These are phyloP conservation scores for Polypedilum vanderplanki DNA, from an alignment of 1,140 invertebrate genomes.

Conservation along the genomic window DNA sequence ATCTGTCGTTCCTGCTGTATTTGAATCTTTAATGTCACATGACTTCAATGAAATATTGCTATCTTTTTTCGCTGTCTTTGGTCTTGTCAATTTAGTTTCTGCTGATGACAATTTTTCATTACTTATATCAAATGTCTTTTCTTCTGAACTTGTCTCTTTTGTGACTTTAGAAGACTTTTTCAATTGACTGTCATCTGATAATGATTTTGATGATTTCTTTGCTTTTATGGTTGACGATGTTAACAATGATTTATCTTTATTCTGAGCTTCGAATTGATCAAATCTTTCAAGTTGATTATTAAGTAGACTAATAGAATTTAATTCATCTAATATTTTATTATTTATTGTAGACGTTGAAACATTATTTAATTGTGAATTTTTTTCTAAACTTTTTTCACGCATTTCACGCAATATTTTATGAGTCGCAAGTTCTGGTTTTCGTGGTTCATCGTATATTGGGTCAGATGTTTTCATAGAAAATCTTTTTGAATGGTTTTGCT, in stretches of 20 bases:
- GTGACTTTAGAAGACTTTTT: neutral
- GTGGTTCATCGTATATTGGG: slow-evolving; percentile 60
- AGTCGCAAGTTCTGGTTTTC: slow-evolving; percentile 53
- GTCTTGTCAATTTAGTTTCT: slow-evolving; percentile 53
- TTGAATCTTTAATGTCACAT: too few relatives aligned
- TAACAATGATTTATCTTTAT: slow-evolving; percentile 39
- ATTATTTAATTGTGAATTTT: slow-evolving; percentile 34
- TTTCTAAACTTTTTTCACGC: slow-evolving; percentile 48
- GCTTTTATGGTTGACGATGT: too few relatives aligned
- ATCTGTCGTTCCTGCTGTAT: too few relatives aligned
- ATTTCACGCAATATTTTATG: slow-evolving; percentile 58
- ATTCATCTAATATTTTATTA: slow-evolving; percentile 36
- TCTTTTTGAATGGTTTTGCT: slow-evolving; percentile 58
- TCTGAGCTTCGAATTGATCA: slow-evolving; percentile 30
- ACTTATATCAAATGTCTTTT: slow-evolving; percentile 35
- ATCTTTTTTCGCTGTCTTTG: slow-evolving; percentile 41
- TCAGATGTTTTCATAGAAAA: slow-evolving; percentile 37
- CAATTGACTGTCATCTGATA: neutral
- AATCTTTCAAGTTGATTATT: slow-evolving; percentile 25
- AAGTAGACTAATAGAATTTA: slow-evolving; percentile 32
- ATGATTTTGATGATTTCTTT: too few relatives aligned
- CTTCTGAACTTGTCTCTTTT: neutral
- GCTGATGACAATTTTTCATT: slow-evolving; percentile 36
- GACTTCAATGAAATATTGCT: too few relatives aligned
- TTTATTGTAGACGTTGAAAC: neutral